phyloP scores from a whole-genome alignment of 2,797 vertebrate genomes.

The Catostomus latipinnis region DNA sequence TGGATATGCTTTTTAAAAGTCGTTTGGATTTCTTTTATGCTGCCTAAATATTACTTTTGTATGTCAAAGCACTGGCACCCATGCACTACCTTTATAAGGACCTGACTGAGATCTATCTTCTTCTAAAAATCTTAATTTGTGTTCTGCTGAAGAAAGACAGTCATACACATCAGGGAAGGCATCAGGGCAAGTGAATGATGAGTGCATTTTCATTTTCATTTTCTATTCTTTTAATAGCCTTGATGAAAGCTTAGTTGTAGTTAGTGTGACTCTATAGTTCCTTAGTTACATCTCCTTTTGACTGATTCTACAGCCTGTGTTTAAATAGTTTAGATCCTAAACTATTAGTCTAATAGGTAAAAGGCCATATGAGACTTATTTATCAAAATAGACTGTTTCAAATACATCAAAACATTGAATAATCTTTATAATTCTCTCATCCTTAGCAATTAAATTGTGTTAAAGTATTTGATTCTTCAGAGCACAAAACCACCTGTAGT shows the following conservation, averaged over 20 bases:
- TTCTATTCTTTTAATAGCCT: not conserved
- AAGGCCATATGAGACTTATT: not conserved
- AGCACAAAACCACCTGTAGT: conserved; percentile 29
- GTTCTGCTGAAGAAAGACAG: too few species aligned
- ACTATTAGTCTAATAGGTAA: not conserved
- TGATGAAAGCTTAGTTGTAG: not conserved
- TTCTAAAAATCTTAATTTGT: too few species aligned
- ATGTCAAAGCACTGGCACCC: too few species aligned
- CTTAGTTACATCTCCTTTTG: not conserved
- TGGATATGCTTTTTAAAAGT: too few species aligned
- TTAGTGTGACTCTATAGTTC: not conserved
- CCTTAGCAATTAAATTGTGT: not conserved
- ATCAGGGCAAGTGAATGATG: too few species aligned
- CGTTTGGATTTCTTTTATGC: too few species aligned
- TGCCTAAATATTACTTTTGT: too few species aligned
- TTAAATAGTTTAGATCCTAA: not conserved
- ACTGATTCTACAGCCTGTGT: not conserved
- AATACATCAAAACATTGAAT: not conserved
- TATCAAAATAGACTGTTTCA: not conserved
- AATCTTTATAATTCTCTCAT: not conserved
- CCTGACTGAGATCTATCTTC: too few species aligned
- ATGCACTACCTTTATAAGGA: too few species aligned
- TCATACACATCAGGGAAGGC: too few species aligned
- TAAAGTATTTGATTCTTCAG: not conserved
- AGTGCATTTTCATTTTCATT: too few species aligned